phyloP scores from a whole-genome alignment of 1,140 invertebrate genomes.

The Anastrepha obliqua region DNA sequence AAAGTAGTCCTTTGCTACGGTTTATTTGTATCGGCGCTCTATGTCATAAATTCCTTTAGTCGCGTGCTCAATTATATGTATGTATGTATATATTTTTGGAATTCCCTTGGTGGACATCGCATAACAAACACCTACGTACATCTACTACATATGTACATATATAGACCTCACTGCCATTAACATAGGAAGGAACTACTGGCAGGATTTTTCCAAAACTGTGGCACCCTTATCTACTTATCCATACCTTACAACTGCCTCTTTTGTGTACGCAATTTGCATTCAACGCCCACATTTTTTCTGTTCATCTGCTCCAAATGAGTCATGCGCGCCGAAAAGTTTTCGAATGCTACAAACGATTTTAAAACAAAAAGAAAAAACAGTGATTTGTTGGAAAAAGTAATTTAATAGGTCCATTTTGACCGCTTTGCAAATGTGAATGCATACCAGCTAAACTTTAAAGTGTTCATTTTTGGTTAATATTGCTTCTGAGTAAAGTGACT shows the following conservation, averaged over 20 bases:
- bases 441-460: neutral
- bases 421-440: neutral
- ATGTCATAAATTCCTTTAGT: slow-evolving; percentile 20
- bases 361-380: neutral
- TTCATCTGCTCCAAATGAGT: neutral
- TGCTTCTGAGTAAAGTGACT: neutral
- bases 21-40: neutral
- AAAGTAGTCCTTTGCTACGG: neutral
- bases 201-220: neutral
- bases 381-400: neutral
- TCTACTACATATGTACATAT: neutral
- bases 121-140: neutral
- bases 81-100: neutral
- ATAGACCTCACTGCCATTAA: slow-evolving; percentile 1
- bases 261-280: slow-evolving; percentile 4
- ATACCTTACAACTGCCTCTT: neutral
- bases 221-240: neutral
- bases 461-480: slow-evolving; percentile 23
- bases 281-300: slow-evolving; percentile 11
- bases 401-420: neutral
- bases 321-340: slow-evolving; percentile 19
- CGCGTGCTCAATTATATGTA: slow-evolving; percentile 42
- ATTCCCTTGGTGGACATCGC: neutral
- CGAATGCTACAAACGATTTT: neutral
- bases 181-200: neutral